Evolutionary conservation across 1,140 invertebrate genomes (phyloP), one percentile per base, ranked within the genome.

Genomic region (Oryzaephilus surinamensis): DNA sequence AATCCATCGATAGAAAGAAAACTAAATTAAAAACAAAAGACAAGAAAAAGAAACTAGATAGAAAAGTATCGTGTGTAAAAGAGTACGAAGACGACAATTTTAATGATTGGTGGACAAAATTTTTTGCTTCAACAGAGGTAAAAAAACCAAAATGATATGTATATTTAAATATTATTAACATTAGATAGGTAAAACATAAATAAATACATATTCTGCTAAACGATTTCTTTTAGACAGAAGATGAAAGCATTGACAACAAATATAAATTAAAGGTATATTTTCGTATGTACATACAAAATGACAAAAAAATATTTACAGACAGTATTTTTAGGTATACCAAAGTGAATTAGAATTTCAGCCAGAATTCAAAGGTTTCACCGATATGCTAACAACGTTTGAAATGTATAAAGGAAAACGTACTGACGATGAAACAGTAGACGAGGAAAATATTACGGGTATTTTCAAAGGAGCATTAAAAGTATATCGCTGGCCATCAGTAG

Each of bases 101-200:
- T 45, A 21, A 51, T 52, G 78, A 84, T 62, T 88, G 84, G 84
- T 88, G 84, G 84, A 76, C 69, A 33, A 81, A 81, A 69, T 87
- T 81, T 58, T 79, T 76, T 50, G 72, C 71, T 24, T 83, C 80
- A 0, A 34, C 73, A 17, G 63, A 71, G 56, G 73, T 72, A 59
- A 48, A 40, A 40, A 60, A 21, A 6, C 20, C 6, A 6, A 10
- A 21, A 21, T 21, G 6, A 6, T 21, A 21, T 6, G 10, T 21
- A 21, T 10, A 21, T 21, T 21, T 21, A 6, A 6, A 6, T 21
- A 21, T 21, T 6, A 21, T 21, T 21, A 2, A 21, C 2, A 21
- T 21, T 2, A 6, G 6, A 6, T 21, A 21, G 20, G 10, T 6
- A 6, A 6, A 21, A 10, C 20, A 21, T 6, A 21, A 6, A 21